These are phyloP conservation scores for Caenorhabditis becei DNA, from an alignment of 2,888 invertebrate genomes.

Conservation along the genomic window DNA sequence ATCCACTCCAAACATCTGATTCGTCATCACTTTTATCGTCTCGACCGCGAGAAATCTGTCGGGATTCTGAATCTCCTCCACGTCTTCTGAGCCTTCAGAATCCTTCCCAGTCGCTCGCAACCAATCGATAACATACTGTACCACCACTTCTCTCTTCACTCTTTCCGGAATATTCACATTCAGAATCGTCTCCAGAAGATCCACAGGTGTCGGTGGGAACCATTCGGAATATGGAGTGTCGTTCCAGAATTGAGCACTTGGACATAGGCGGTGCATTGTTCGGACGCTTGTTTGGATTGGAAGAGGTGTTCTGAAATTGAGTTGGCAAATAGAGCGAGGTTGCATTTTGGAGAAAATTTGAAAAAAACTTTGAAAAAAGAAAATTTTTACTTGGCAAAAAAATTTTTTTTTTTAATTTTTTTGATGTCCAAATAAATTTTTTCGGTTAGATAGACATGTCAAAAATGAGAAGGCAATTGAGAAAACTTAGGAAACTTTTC, in stretches of 20 bases:
- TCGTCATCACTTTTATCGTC: conserved; percentile 36
- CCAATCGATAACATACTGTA: conserved; percentile 53
- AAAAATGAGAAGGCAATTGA: too few species aligned
- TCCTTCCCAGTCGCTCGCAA: conserved; percentile 30
- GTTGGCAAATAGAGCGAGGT: background rate
- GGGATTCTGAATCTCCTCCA: background rate
- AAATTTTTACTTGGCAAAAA: too few species aligned
- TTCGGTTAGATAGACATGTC: too few species aligned
- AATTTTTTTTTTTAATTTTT: too few species aligned
- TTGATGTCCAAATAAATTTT: too few species aligned
- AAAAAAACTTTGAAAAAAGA: too few species aligned
- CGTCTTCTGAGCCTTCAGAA: too few species aligned
- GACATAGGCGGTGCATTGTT: conserved; percentile 22
- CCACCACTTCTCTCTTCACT: conserved; percentile 48
- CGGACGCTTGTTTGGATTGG: conserved; percentile 38
- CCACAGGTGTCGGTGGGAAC: conserved; percentile 54
- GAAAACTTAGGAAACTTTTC: too few species aligned
- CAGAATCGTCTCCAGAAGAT: conserved; percentile 47
- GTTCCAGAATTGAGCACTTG: conserved; percentile 45
- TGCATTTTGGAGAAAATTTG: too few species aligned
- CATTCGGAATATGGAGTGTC: conserved; percentile 46
- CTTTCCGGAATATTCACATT: conserved; percentile 41
- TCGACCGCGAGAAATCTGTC: conserved; percentile 18
- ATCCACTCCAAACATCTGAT: conserved; percentile 35
- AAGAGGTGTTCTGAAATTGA: conserved; percentile 20